Base-by-base conservation (phyloP, 2,888 invertebrate species). In the Lasioglossum marginatum region DNA sequence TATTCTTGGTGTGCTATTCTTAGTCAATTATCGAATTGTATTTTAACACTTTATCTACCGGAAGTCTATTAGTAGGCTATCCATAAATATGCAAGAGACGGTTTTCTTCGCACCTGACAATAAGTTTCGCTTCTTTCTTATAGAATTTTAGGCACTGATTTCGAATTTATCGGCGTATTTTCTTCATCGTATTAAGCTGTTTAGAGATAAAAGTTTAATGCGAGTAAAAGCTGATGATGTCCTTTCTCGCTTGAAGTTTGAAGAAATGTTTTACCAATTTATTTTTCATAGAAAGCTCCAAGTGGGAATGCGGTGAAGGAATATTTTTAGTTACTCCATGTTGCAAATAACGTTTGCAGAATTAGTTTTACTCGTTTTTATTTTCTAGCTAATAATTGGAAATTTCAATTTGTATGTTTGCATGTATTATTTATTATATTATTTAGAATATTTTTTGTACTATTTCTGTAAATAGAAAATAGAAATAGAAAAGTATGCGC, bases 1-100 rank as follows among this genome's bases (percentile, higher is more conserved):
- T 66, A 66, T 66, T 66, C 34, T 66, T 34, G 23, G 66, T 34
- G 43, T 43, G 66, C 66, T 66, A 66, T 66, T 23, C 10, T 66
- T 66, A 34, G 23, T 66, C 43, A 8, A 63, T 63, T 2, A 31
- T 63, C 60, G 60, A 10, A 27, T 60, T 10, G 60, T 16, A 31
- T 31, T 31, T 19, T 31, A 27, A 63, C 45, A 16, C 4, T 45
- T 45, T 45, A 45, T 45, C 45, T 45, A 45, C 45, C 45, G 45
- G 45, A 16, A 45, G 45, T 45, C 45, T 45, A 16, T 4, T 16
- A 1, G 16, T 45, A 4, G 45, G 14, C 14, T 43, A 14, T 4
- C 14, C 14, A 16, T 45, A 16, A 45, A 16, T 45, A 14, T 45
- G 2, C 8, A 12, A n/a, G n/a, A n/a, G 19, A 57, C n/a, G 19